phyloP scores from a whole-genome alignment of 53 echinoderm and acorn worm species.

The Antedon mediterranea region DNA sequence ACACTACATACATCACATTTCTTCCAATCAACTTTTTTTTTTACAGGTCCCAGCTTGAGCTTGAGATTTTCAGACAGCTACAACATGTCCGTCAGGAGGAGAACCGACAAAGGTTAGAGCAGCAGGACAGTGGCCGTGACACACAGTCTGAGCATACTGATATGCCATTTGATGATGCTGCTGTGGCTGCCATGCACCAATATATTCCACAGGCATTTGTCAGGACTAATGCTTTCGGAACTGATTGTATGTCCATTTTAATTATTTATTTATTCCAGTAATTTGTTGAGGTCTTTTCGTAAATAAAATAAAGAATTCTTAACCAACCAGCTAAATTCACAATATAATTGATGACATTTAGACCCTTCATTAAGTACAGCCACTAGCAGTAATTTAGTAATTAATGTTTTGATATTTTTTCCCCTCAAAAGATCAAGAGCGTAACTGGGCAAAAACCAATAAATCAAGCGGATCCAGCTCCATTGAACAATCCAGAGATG shows the following conservation, averaged over 20 bases:
- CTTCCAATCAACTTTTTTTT: background rate
- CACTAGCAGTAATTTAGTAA: no score
- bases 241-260: background rate
- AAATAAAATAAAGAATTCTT: no score
- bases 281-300: no score
- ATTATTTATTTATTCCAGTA: no score
- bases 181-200: background rate
- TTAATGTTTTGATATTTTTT: no score
- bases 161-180: constrained; percentile 13
- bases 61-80: constrained; percentile 73
- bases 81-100: constrained; percentile 55
- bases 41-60: constrained; percentile 52
- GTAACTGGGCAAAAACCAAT: background rate
- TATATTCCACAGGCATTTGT: background rate
- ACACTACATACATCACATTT: no score
- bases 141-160: constrained; percentile 25
- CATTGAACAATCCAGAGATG: background rate
- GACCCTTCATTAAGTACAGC: no score
- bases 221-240: background rate
- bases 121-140: constrained; percentile 8
- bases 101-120: background rate
- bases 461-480: background rate
- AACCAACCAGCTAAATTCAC: no score
- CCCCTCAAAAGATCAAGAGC: no score
- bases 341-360: no score